Base-by-base conservation (phyloP, 2,113 vertebrate genomes). In the Megaceryle torquata region DNA sequence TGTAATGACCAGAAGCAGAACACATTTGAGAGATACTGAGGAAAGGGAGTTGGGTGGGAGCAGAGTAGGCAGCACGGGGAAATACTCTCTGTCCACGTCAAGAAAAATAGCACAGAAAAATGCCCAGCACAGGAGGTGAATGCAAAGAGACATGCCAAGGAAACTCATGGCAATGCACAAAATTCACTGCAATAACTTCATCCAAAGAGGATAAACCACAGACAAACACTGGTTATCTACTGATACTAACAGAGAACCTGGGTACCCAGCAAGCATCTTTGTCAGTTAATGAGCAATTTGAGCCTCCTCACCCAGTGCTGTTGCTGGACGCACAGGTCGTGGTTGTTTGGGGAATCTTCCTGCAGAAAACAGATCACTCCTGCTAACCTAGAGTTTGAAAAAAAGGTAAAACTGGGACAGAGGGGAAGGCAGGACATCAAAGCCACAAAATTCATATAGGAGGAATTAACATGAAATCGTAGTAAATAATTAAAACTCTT, bases 161-260 rank as follows among this genome's bases (percentile, higher is more conserved):
- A 71, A 92, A 71, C 22, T 14, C 2, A 0, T 53, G 75, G 59
- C 50, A 61, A 59, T 3, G n/a, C 14, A 57, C 35, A 25, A n/a
- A 95, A 48, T 24, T 24, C 15, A 0, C 2, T 7, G n/a, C 9
- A 16, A 8, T 11, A 56, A 67, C 25, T 39, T 22, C 61, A 68
- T 13, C 9, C 25, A 21, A 53, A 86, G 26, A 37, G 24, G 57
- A 64, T 6, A 68, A 88, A 64, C 15, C 14, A 5, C 13, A 59
- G 51, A 9, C 10, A 82, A 59, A n/a, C 1, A 15, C 9, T 50
- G n/a, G 28, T 14, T 59, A 9, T 6, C 61, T 59, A 6, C 17
- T 18, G 29, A 39, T 29, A 11, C 24, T 24, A 3, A 4, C 21
- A 37, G 69, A 37, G 59, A n/a, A 1, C 10, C 5, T 0, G 5